phyloP scores from a whole-genome alignment of 2,888 invertebrate genomes.

The Neocrepidodera transversa region DNA sequence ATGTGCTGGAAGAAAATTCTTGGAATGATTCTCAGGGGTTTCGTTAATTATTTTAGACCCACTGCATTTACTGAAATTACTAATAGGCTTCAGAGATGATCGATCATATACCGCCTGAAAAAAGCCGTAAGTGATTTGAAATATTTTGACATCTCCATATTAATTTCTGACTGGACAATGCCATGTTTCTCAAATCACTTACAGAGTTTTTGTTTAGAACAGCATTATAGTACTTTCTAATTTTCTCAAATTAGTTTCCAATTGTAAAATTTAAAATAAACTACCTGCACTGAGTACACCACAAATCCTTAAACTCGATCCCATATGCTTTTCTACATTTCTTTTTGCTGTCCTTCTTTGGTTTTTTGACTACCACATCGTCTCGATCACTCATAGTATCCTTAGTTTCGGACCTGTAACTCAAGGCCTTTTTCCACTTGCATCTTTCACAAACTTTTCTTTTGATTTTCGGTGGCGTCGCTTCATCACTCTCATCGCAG shows the following conservation, averaged over 20 bases:
- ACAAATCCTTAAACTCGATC: conserved; percentile 28
- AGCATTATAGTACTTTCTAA: not conserved
- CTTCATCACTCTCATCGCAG: not conserved
- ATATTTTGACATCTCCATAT: too few species aligned
- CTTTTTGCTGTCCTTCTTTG: conserved; percentile 27
- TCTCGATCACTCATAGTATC: not conserved
- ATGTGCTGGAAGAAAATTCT: too few species aligned
- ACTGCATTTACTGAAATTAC: too few species aligned
- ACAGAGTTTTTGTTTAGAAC: not conserved
- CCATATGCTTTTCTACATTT: conserved; percentile 28
- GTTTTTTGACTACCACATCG: conserved; percentile 7
- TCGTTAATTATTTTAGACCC: too few species aligned
- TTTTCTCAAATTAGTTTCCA: not conserved
- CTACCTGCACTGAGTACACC: conserved; percentile 30
- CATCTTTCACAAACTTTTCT: conserved; percentile 22
- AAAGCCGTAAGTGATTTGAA: too few species aligned
- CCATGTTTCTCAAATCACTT: too few species aligned
- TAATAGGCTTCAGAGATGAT: too few species aligned
- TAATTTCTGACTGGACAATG: too few species aligned
- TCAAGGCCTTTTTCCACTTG: conserved; percentile 17
- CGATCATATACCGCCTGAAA: too few species aligned
- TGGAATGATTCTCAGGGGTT: too few species aligned
- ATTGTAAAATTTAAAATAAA: not conserved
- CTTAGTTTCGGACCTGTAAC: not conserved
- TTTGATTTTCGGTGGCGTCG: not conserved